Conservation (phyloP, 2,888 invertebrate genomes). For the Harpagoxenus sublaevis region DNA sequence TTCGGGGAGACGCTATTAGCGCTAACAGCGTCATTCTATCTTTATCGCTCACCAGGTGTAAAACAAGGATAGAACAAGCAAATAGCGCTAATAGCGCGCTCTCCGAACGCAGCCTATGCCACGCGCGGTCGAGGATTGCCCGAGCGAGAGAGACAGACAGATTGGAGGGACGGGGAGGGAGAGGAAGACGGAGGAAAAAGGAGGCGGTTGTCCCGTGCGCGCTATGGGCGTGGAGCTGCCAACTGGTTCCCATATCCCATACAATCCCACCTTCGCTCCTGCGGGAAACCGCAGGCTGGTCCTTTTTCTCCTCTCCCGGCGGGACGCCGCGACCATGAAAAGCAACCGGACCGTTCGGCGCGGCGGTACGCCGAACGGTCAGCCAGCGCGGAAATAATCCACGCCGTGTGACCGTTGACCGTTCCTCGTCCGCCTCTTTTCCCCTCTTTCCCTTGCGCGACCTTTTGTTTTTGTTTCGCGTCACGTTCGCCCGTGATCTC, state of each 20-base stretch:
- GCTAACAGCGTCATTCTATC: too few species aligned
- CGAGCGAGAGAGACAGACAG: constrained; percentile 27
- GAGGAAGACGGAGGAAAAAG: constrained; percentile 44
- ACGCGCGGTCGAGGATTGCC: constrained; percentile 53
- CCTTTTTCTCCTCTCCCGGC: constrained; percentile 8
- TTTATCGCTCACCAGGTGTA: too few species aligned
- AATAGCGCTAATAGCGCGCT: too few species aligned
- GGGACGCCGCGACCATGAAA: constrained; percentile 22
- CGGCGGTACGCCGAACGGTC: background rate
- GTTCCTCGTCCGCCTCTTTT: constrained; percentile 43
- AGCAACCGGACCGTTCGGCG: background rate
- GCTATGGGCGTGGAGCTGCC: constrained; percentile 80
- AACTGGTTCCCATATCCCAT: background rate
- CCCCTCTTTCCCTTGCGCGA: constrained; percentile 41
- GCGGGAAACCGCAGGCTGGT: background rate
- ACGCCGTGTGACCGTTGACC: constrained; percentile 54
- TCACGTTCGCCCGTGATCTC: constrained; percentile 12
- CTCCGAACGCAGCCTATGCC: too few species aligned
- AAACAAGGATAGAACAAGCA: too few species aligned
- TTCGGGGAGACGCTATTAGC: too few species aligned
- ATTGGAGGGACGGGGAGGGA: background rate
- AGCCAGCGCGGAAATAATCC: constrained; percentile 38
- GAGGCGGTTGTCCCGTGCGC: constrained; percentile 68
- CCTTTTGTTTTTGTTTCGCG: constrained; percentile 53
- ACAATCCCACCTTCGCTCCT: too few species aligned